Conservation (phyloP, 2,888 invertebrate species). For the Trileptium ribeirensis region DNA sequence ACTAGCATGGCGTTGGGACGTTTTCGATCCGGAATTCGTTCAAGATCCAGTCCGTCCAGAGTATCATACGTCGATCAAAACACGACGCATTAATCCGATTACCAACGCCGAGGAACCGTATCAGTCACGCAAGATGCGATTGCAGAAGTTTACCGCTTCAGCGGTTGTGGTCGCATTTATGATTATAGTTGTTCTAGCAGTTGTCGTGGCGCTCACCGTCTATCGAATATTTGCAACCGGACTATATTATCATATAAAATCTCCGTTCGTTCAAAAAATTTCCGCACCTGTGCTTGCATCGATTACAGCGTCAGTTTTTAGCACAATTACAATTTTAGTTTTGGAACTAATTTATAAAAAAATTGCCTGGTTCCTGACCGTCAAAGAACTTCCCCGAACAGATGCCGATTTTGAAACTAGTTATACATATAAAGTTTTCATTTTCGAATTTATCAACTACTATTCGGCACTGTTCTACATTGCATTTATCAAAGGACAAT, state of each 20-base stretch:
- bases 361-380: slow-evolving; percentile 24
- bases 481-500: slow-evolving; percentile 66
- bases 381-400: slow-evolving; percentile 60
- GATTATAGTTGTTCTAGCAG: slow-evolving; percentile 70
- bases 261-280: slow-evolving; percentile 58
- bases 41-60: slow-evolving; percentile 60
- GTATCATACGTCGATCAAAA: slow-evolving; percentile 56
- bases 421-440: slow-evolving; percentile 78
- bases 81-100: slow-evolving; percentile 75
- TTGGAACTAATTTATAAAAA: slow-evolving; percentile 60
- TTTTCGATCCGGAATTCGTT: slow-evolving; percentile 72
- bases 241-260: slow-evolving; percentile 35
- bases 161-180: slow-evolving; percentile 74
- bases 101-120: slow-evolving; percentile 74
- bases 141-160: slow-evolving; percentile 59
- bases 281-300: slow-evolving; percentile 80
- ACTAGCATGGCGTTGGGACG: slow-evolving; percentile 89
- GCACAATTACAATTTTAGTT: slow-evolving; percentile 82
- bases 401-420: slow-evolving; percentile 91
- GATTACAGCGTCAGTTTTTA: slow-evolving; percentile 85
- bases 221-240: slow-evolving; percentile 70
- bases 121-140: slow-evolving; percentile 63
- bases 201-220: slow-evolving; percentile 86
- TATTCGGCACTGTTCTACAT: slow-evolving; percentile 94
- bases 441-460: slow-evolving; percentile 85